Conservation (phyloP, 2,888 invertebrate genomes). For the Athalia rosae region DNA sequence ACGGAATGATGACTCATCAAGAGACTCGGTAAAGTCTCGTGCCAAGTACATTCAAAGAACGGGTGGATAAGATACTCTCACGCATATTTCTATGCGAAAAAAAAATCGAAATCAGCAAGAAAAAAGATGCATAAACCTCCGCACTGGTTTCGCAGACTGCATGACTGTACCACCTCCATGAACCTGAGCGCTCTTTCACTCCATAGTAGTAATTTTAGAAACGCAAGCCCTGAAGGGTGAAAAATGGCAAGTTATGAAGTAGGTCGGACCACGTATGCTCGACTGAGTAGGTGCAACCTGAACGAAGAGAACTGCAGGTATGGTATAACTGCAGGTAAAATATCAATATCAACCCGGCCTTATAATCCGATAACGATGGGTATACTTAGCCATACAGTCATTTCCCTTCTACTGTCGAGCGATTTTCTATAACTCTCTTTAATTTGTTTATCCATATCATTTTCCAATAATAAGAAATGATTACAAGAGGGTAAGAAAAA, state of each 20-base stretch:
- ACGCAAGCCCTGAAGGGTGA: slow-evolving; percentile 4
- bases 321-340: slow-evolving; percentile 13
- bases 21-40: no score
- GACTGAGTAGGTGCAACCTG: slow-evolving; percentile 39
- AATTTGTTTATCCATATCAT: no score
- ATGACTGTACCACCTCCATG: no score
- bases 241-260: slow-evolving; percentile 53
- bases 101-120: no score
- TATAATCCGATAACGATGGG: slow-evolving; percentile 26
- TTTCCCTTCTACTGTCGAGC: neutral
- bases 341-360: slow-evolving; percentile 13
- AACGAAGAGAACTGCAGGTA: slow-evolving; percentile 2
- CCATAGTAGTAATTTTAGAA: slow-evolving; percentile 1
- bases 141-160: neutral
- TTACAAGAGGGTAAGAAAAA: no score
- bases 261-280: slow-evolving; percentile 67
- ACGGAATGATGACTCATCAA: no score
- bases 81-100: no score
- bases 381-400: neutral
- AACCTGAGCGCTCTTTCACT: slow-evolving; percentile 38
- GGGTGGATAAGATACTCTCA: no score
- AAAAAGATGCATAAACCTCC: neutral
- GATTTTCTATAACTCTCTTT: no score
- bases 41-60: no score
- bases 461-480: no score